Conservation (phyloP, 2,888 invertebrate genomes). For the Cephus rjabovi region DNA sequence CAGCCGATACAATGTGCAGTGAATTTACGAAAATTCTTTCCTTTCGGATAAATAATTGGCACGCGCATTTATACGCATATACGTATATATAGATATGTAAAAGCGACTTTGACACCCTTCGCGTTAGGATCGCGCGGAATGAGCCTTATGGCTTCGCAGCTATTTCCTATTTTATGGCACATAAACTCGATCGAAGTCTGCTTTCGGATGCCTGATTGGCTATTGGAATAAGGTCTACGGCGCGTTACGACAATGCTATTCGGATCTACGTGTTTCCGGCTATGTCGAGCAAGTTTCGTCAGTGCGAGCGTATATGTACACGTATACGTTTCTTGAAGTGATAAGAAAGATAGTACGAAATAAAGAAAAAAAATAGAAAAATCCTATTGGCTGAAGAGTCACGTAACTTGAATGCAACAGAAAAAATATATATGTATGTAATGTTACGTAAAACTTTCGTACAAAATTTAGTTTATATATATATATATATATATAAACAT, state of each 20-base stretch:
- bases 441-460: not conserved
- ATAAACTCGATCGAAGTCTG: slow-evolving; percentile 49
- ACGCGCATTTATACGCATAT: too few relatives aligned
- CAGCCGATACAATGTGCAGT: too few relatives aligned
- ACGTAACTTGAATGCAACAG: slow-evolving; percentile 5
- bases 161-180: slow-evolving; percentile 53
- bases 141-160: slow-evolving; percentile 22
- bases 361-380: slow-evolving; percentile 8
- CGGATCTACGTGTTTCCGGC: slow-evolving; percentile 40
- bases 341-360: slow-evolving; percentile 16
- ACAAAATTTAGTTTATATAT: not conserved
- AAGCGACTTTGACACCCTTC: too few relatives aligned
- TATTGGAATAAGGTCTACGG: slow-evolving; percentile 38
- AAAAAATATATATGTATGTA: slow-evolving; percentile 3
- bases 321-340: slow-evolving; percentile 28
- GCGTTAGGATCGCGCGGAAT: too few relatives aligned
- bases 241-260: slow-evolving; percentile 40
- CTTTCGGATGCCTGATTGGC: slow-evolving; percentile 51
- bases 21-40: too few relatives aligned
- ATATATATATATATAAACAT: too few relatives aligned
- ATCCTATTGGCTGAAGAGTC: not conserved
- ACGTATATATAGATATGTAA: too few relatives aligned
- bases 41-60: too few relatives aligned
- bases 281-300: slow-evolving; percentile 14
- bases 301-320: not conserved